These are phyloP conservation scores for Ictidomys tridecemlineatus DNA, from an alignment of 2,113 vertebrate genomes.

Conservation along the genomic window DNA sequence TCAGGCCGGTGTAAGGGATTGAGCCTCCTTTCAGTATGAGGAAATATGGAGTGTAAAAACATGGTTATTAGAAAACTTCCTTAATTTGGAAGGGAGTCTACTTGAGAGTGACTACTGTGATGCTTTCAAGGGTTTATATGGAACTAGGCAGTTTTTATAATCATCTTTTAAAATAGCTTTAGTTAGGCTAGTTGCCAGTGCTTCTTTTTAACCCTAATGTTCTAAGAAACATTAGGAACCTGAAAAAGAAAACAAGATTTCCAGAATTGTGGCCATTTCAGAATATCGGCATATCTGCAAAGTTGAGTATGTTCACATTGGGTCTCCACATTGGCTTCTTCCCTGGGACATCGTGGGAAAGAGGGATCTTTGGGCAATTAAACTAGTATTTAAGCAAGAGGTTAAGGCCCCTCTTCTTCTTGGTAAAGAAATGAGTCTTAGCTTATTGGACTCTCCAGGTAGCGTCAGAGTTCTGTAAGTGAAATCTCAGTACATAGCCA, in stretches of 20 bases:
- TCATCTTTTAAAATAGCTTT: not conserved
- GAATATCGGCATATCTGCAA: not conserved
- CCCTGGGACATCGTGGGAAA: not conserved
- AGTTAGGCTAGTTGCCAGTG: not conserved
- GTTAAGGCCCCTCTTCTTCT: not conserved
- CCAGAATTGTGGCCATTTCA: not conserved
- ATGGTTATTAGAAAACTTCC: no score
- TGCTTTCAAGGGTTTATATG: not conserved
- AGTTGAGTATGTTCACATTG: not conserved
- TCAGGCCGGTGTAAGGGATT: no score
- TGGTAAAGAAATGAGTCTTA: not conserved
- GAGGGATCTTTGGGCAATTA: not conserved
- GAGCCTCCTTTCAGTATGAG: no score
- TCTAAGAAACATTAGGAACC: not conserved
- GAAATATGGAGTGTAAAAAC: no score
- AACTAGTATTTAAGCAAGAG: not conserved
- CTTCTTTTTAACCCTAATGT: not conserved
- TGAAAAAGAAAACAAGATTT: not conserved
- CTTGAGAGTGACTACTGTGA: not conserved
- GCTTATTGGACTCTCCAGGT: not conserved
- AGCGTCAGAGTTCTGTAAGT: not conserved
- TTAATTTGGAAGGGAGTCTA: no score
- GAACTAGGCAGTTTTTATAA: not conserved
- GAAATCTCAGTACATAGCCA: not conserved
- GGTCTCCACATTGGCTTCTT: not conserved